These are phyloP conservation scores for Sebastes iracundus DNA, from an alignment of 2,797 vertebrate genomes.

Conservation along the genomic window DNA sequence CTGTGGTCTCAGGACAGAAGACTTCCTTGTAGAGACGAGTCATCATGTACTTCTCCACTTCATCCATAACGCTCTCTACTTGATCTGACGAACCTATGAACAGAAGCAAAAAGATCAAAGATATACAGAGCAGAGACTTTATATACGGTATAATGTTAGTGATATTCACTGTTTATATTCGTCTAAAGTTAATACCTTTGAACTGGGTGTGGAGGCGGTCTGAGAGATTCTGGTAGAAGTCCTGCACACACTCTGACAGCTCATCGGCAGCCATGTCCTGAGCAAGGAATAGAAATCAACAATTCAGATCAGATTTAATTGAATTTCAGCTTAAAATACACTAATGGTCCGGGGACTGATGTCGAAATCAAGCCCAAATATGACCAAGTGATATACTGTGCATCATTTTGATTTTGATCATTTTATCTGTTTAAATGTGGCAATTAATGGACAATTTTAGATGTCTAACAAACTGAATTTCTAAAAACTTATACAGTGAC, in stretches of 20 bases:
- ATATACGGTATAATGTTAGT: neutral
- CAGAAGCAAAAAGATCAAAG: neutral
- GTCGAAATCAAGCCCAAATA: neutral
- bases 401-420: neutral
- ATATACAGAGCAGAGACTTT: neutral
- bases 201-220: constrained; percentile 93
- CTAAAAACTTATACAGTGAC: neutral
- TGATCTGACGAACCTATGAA: constrained; percentile 89
- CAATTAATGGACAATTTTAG: neutral
- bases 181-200: constrained; percentile 76
- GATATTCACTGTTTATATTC: neutral
- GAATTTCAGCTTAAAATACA: neutral
- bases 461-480: neutral
- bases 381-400: neutral
- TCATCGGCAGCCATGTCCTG: constrained; percentile 94
- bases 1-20: constrained; percentile 97
- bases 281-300: neutral
- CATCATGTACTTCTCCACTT: constrained; percentile 98
- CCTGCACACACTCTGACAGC: constrained; percentile 94
- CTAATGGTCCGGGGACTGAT: neutral
- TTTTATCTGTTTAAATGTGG: neutral
- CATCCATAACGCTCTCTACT: constrained; percentile 94
- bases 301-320: neutral
- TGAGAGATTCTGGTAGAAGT: constrained; percentile 96
- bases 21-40: constrained; percentile 96